Evolutionary conservation across 35 echinoderm and acorn worm genomes (phyloP), one percentile per base, ranked within the genome.

Genomic region (Lytechinus variegatus): DNA sequence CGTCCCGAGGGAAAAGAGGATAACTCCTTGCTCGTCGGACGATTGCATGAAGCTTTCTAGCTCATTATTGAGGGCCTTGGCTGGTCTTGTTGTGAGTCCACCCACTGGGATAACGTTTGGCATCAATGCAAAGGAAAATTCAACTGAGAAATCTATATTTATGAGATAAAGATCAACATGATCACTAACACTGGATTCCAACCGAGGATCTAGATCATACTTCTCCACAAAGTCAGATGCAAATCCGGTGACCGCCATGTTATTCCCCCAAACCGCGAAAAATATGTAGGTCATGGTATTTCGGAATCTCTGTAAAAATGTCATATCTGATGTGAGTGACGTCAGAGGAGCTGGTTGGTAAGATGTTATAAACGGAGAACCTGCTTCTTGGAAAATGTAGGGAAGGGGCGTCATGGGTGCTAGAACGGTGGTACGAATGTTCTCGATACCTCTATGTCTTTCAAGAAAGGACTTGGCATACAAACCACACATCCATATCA

Each of bases 41-140:
- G 93, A 91, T 24, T 94, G 54, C 95, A 98, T 96, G 58, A 98
- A 98, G 4, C 61, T 55, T 72, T 98, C 97, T 9, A 97, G 28
- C 21, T 98, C 95, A 95, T 97, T 33, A 27, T 89, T 52, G 3
- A 98, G 72, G 29, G 96, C 10, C 5, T 96, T 86, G 24, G 92
- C 89, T 87, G 87, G 95, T 94, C 58, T 55, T 4, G 95, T 94
- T 55, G 95, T 95, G 10, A 97, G 61, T 12, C 97, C 97, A 66
- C 97, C 97, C 89, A 98, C 94, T 5, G 95, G 86, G n/a, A 96
- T 90, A 9, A 94, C 52, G 28, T 98, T 95, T 1, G 97, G 97
- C 94, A 96, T 95, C 10, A 97, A 54, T 10, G 97, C 94, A 29
- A 95, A 87, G 52, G 95, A 71, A 92, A 96, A 95, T 57, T 98